Base-by-base conservation (phyloP, 2,797 vertebrate genomes). In the Argya squamiceps region DNA sequence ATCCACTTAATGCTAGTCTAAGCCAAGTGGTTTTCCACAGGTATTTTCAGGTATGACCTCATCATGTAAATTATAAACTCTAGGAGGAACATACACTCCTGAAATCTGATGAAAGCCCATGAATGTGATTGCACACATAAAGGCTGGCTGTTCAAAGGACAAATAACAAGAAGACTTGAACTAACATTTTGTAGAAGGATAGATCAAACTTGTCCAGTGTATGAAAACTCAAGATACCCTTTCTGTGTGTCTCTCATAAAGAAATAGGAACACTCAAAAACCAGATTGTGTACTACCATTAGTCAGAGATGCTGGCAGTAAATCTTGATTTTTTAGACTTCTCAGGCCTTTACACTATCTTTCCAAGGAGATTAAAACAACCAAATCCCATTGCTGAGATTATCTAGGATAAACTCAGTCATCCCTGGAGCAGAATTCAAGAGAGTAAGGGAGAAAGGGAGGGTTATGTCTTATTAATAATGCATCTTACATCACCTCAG, bases 331-430 rank as follows among this genome's bases (percentile, higher is more conserved):
- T 89, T 50, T 89, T 71, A 70, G 37, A n/a, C 32, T 23, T 47
- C 69, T 84, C 29, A 23, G 50, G 24, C 63, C 20, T 85, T 70
- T 52, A 53, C 11, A 7, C 10, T 70, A 3, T 55, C 68, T 91
- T 95, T 93, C 58, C 50, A 93, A 77, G 44, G 65, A 68, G 30
- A 85, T 15, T 67, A 77, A 78, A 92, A 39, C 36, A 85, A 88
- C 6, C 7, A 75, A 27, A 91, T 84, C 55, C 71, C 53, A n/a
- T 47, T 89, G 87, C 19, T 64, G 60, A 89, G 79, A 91, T 93
- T 95, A 85, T 81, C 73, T 88, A 55, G 55, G 73, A 91, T 91
- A 62, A 94, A 92, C 20, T 62, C 55, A 65, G 55, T 78, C 47
- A 75, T 74, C 50, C 26, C 62, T 69, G 62, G 32, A 94, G 59